Percentiles rank a stretch among this genome's conserved stretches.
These are phyloP conservation scores for Oreamnos americanus DNA, from an alignment of 2,113 vertebrate genomes.

Conservation along the genomic window DNA sequence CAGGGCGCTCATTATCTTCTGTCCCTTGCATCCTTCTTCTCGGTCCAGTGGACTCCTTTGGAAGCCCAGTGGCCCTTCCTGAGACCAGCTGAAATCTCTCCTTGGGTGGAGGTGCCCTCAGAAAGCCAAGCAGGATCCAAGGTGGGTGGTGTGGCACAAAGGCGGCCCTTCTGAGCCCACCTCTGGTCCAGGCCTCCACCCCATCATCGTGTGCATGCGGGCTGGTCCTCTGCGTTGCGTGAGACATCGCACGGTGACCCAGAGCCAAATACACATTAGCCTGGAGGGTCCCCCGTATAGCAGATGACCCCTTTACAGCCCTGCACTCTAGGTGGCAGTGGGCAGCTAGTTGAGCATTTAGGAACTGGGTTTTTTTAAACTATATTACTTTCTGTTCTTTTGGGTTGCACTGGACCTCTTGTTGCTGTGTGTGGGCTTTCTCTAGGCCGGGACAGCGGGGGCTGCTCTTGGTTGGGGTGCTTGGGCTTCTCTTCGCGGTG, in stretches of 20 bases:
- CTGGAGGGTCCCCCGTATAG: neutral
- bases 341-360: neutral
- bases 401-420: neutral
- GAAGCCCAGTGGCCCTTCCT: neutral
- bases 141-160: neutral
- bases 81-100: neutral
- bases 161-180: neutral
- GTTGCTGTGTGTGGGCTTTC: neutral
- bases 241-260: neutral
- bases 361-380: neutral
- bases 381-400: neutral
- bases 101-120: neutral
- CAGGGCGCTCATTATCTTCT: neutral
- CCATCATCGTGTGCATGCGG: accelerated
- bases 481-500: accelerated
- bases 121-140: neutral
- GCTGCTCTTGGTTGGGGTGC: neutral
- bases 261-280: neutral
- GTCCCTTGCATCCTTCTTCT: neutral
- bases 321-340: neutral
- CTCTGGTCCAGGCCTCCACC: neutral
- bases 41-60: neutral
- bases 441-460: accelerated
- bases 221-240: neutral
- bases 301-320: neutral